Evolutionary conservation across 2,113 vertebrate genomes (phyloP), one percentile per base, ranked within the genome.

Genomic region (Lagenorhynchus albirostris): DNA sequence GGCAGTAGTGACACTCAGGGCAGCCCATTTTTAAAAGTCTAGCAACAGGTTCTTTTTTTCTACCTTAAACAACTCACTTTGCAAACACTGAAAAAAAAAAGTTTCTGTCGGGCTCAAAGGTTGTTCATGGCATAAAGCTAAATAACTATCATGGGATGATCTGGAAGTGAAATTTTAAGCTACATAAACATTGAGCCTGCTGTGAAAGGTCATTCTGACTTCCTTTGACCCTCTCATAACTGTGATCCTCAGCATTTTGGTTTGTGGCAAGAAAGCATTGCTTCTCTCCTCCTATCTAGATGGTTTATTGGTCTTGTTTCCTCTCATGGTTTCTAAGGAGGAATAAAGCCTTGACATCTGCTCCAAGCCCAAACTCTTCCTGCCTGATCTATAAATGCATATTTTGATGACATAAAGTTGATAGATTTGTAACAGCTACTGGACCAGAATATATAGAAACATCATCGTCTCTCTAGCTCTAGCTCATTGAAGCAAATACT

Each of bases 121-220:
- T 67, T 77, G 11, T 60, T 94, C 77, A 67, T 77, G 26, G 38
- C 68, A 82, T 41, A 55, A 79, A 80, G 60, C 58, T 67, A 74
- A 80, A 80, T 77, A 90, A 63, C n/a, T 68, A 33, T 38, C 73
- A 20, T 31, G 41, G 36, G 67, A 85, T 94, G 81, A 92, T 73
- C 94, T 97, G 92, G 53, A 97, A 98, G 94, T 92, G 86, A 96
- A 94, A 97, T 94, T 81, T 82, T 94, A 82, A 96, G 80, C 93
- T 90, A 85, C 20, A 58, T 86, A 63, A 96, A 67, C 12, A 65
- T 8, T 47, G 23, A 95, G 83, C 81, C 81, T 93, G 68, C 89
- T 89, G 79, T 55, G 83, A 89, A 96, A 96, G 95, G 80, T 95
- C 97, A 96, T 80, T 63, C 53, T 83, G 85, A 97, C 96, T 96